Percentiles rank a stretch among this genome's conserved stretches.
These are phyloP conservation scores for Elanoides forficatus DNA, from an alignment of 2,113 vertebrate species.

Conservation along the genomic window DNA sequence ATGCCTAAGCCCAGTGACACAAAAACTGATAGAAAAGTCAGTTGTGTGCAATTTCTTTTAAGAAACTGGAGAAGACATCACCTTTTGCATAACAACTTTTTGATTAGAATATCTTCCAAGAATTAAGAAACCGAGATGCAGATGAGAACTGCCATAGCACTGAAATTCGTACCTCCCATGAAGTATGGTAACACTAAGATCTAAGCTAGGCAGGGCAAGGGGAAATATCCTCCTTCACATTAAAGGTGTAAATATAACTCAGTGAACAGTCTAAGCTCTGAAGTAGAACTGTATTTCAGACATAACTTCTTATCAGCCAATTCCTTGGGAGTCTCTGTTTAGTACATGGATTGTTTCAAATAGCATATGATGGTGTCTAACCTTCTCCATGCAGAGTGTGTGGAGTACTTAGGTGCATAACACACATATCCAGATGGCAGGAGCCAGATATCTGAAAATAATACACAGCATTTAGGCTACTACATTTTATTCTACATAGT, in stretches of 20 bases:
- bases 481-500: neutral
- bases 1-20: neutral
- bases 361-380: neutral
- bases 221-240: neutral
- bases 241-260: neutral
- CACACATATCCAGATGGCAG: neutral
- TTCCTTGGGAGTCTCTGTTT: neutral
- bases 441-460: neutral
- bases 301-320: neutral
- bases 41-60: neutral
- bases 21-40: neutral
- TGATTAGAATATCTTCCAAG: neutral
- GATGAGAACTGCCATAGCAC: neutral
- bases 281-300: neutral
- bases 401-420: neutral
- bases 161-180: neutral
- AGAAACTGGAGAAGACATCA: neutral
- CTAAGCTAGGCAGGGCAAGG: neutral
- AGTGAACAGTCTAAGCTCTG: neutral
- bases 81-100: neutral
- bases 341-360: neutral
- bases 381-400: neutral
- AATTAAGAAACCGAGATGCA: neutral
- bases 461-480: neutral
- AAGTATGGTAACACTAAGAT: neutral